A percentile compares a stretch with the other conserved stretches of the same genome.
These are phyloP conservation scores for Philaethria dido DNA, from an alignment of 2,888 invertebrate species.

Conservation along the genomic window DNA sequence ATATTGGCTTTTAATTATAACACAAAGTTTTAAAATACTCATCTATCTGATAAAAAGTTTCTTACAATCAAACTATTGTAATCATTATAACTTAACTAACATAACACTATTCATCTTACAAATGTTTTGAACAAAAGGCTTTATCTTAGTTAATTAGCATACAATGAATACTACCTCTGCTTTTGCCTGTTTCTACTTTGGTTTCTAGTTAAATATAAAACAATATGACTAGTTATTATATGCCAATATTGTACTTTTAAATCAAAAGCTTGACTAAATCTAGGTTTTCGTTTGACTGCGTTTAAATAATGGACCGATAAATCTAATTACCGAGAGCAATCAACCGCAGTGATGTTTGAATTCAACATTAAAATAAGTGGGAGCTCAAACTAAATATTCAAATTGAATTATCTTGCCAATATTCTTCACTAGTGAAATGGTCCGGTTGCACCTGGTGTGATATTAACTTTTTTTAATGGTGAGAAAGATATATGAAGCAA, in stretches of 20 bases:
- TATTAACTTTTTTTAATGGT: not conserved
- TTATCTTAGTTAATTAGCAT: not conserved
- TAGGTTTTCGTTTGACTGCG: slow-evolving; percentile 9
- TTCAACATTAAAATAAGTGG: slow-evolving; percentile 14
- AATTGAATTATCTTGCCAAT: slow-evolving; percentile 7
- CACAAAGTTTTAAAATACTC: not conserved
- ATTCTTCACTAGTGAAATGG: not conserved
- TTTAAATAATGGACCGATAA: slow-evolving; percentile 18
- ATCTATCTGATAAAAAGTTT: not conserved
- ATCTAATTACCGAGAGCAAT: slow-evolving; percentile 17
- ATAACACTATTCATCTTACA: not conserved
- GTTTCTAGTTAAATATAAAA: no score
- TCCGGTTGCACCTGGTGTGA: not conserved
- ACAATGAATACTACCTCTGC: not conserved
- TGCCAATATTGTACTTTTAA: not conserved
- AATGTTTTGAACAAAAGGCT: not conserved
- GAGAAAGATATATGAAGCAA: no score
- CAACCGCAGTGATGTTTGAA: slow-evolving; percentile 23
- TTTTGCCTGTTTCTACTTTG: no score
- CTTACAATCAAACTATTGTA: not conserved
- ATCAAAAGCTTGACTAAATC: slow-evolving; percentile 7
- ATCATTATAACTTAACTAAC: not conserved
- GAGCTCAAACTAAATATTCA: not conserved
- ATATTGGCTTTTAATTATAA: no score
- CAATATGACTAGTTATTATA: not conserved